These are phyloP conservation scores for Nycticebus coucang DNA, from an alignment of 2,113 vertebrate genomes.

Conservation along the genomic window DNA sequence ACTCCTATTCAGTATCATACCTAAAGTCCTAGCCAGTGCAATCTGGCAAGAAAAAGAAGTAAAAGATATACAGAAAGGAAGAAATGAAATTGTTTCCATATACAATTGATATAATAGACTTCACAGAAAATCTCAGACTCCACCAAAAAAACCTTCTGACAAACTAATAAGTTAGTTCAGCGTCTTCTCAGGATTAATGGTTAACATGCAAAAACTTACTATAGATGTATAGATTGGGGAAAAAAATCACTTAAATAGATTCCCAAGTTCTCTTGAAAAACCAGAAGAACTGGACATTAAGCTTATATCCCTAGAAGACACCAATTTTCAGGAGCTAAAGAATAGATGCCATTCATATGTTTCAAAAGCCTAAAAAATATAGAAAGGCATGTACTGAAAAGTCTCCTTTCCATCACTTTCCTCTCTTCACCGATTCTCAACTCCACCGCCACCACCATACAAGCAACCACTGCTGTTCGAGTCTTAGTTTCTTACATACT, in stretches of 20 bases:
- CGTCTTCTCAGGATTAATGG: neutral
- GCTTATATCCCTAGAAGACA: neutral
- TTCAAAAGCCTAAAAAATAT: neutral
- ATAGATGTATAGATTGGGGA: neutral
- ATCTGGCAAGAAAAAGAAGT: constrained; percentile 51
- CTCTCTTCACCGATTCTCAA: neutral
- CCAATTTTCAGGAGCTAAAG: neutral
- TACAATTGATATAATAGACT: neutral
- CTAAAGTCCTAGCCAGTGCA: neutral
- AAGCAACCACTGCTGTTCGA: no score
- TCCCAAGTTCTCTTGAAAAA: neutral
- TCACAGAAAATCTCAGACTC: neutral
- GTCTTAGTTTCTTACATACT: neutral
- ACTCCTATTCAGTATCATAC: neutral
- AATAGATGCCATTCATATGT: neutral
- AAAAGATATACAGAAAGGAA: neutral
- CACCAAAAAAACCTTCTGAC: neutral
- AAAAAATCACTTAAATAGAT: neutral
- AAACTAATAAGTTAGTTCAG: neutral
- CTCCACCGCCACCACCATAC: neutral
- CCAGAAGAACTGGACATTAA: neutral
- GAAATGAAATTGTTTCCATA: neutral
- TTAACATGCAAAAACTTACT: neutral
- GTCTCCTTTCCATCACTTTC: neutral
- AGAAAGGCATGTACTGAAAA: neutral